These are phyloP conservation scores for Malurus elegans DNA, from an alignment of 2,113 vertebrate genomes.

Conservation along the genomic window DNA sequence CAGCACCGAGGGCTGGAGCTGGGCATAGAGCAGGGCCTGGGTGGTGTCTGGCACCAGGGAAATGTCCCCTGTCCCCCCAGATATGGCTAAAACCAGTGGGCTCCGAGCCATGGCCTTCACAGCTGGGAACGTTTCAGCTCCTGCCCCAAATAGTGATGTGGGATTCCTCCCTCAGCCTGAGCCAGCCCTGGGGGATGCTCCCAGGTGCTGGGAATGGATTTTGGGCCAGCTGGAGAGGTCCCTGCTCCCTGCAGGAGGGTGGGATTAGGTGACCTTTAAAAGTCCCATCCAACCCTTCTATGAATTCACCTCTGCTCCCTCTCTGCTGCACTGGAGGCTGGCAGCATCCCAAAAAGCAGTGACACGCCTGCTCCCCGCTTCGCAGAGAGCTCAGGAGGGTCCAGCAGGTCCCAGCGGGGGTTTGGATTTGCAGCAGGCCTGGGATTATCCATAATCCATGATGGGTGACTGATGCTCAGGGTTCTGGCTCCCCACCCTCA, in stretches of 20 bases:
- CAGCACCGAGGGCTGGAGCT: neutral
- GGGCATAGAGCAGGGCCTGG: neutral
- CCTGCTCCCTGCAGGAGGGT: neutral
- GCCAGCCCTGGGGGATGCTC: neutral
- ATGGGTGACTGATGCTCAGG: accelerated
- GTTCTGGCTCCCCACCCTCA: accelerated
- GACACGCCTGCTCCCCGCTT: accelerated
- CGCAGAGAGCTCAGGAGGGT: neutral
- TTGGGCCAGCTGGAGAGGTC: neutral
- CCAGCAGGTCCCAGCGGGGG: neutral
- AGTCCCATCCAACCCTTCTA: neutral
- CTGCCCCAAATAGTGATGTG: neutral
- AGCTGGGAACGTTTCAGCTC: neutral
- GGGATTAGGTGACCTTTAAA: neutral
- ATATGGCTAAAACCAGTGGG: neutral
- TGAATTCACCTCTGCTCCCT: neutral
- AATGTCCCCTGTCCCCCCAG: neutral
- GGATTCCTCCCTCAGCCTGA: neutral
- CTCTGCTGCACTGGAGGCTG: neutral
- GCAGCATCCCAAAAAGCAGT: neutral
- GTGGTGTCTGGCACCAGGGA: neutral
- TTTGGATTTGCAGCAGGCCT: neutral
- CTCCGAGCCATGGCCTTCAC: neutral
- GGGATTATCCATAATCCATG: neutral
- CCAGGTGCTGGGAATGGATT: neutral